Evolutionary conservation across 2,113 vertebrate genomes (phyloP).

Genomic region (Oceanodroma tethys): DNA sequence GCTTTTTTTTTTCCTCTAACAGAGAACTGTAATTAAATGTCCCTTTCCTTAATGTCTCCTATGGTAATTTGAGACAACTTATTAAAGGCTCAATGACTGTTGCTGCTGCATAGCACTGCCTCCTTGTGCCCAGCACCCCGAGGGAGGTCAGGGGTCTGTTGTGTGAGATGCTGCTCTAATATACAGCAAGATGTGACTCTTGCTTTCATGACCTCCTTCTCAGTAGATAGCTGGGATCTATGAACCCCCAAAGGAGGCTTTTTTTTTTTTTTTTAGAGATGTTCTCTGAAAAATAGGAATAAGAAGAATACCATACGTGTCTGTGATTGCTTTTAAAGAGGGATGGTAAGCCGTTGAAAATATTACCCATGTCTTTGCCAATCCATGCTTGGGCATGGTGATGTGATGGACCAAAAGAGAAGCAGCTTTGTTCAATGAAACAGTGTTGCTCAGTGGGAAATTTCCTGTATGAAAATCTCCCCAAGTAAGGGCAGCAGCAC

Average conservation of each 20-base stretch:
- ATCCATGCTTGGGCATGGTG: neutral
- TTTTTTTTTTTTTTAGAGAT: neutral
- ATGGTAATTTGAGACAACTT: slow-evolving; percentile 18
- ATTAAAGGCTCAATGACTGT: neutral
- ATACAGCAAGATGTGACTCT: neutral
- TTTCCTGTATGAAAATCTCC: neutral
- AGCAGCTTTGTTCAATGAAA: neutral
- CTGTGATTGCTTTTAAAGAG: neutral
- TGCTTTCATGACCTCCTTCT: neutral
- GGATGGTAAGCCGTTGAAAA: neutral
- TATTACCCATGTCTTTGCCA: neutral
- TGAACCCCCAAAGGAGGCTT: neutral
- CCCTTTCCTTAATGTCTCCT: slow-evolving; percentile 13
- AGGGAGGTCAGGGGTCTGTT: neutral
- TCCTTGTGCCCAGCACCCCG: neutral
- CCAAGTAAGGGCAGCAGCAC: neutral
- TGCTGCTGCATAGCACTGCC: neutral
- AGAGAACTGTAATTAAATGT: slow-evolving; percentile 31
- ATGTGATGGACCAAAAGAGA: neutral
- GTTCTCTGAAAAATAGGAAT: neutral
- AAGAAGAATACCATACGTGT: neutral
- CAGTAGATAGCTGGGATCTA: neutral
- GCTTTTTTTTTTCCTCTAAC: neutral
- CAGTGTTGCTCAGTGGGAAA: neutral
- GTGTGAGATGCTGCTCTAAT: neutral